phyloP scores from a whole-genome alignment of 2,113 vertebrate genomes.

The Pachypanchax playfairii region DNA sequence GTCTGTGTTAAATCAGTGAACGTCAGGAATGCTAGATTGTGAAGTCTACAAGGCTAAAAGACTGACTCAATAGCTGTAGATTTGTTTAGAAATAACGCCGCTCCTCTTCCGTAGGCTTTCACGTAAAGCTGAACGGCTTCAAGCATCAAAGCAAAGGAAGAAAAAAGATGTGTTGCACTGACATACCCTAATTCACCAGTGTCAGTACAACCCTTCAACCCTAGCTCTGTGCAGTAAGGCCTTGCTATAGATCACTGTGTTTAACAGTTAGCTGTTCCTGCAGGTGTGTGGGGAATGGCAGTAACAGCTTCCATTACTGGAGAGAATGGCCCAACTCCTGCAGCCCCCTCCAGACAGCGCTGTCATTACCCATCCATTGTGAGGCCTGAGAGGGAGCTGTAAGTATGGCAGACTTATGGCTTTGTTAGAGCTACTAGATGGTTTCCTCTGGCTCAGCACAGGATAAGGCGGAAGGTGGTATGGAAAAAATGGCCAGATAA shows the following conservation, averaged over 20 bases:
- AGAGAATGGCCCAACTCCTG: conserved; percentile 72
- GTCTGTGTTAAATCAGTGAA: conserved; percentile 69
- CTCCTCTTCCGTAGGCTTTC: conserved; percentile 24
- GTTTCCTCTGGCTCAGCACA: conserved; percentile 66
- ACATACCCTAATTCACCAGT: conserved; percentile 61
- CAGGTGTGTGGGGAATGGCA: conserved; percentile 75
- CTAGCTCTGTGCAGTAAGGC: conserved; percentile 46
- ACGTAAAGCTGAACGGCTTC: conserved; percentile 9
- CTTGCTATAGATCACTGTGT: conserved; percentile 69
- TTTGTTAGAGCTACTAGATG: conserved; percentile 69
- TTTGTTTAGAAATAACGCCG: conserved; percentile 55
- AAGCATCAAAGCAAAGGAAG: conserved; percentile 16
- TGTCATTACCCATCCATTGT: conserved; percentile 80
- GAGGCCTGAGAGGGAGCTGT: conserved; percentile 74
- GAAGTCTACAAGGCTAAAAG: conserved; percentile 39
- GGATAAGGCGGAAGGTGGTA: conserved; percentile 51
- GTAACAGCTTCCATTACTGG: conserved; percentile 78
- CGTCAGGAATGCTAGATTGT: conserved; percentile 61
- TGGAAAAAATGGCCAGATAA: conserved; percentile 55
- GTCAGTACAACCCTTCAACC: conserved; percentile 64
- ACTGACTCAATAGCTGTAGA: conserved; percentile 44
- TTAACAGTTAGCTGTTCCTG: conserved; percentile 73
- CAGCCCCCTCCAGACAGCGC: conserved; percentile 73
- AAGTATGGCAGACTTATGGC: conserved; percentile 80
- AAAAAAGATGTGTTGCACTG: conserved; percentile 33